Evolutionary conservation across 2,797 vertebrate species (phyloP).

Genomic region (Salmo trutta): DNA sequence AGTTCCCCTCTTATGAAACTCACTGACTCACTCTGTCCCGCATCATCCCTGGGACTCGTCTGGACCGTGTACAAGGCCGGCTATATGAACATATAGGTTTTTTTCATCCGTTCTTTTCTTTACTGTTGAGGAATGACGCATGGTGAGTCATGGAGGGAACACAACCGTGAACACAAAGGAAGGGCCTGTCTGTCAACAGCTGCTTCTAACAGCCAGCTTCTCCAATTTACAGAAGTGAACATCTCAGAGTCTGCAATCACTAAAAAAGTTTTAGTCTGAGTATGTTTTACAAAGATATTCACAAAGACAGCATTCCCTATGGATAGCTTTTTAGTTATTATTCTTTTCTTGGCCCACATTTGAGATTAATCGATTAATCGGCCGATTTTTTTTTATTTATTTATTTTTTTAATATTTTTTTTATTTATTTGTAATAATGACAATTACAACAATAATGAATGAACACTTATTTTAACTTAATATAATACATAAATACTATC

Average conservation of each 20-base stretch:
- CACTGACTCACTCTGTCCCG: not conserved
- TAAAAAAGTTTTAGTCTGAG: constrained; percentile 37
- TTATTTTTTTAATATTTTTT: too few relatives aligned
- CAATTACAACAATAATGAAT: too few relatives aligned
- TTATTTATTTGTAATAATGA: too few relatives aligned
- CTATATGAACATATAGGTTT: not conserved
- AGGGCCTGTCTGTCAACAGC: constrained; percentile 65
- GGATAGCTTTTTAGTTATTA: not conserved
- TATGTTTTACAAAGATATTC: constrained; percentile 57
- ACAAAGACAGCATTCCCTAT: constrained; percentile 34
- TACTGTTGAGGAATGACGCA: constrained; percentile 57
- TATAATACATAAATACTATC: too few relatives aligned
- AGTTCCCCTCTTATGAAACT: not conserved
- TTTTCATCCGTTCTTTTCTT: constrained; percentile 31
- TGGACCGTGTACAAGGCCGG: not conserved
- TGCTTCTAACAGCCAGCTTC: constrained; percentile 53
- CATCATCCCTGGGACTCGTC: not conserved
- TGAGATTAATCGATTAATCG: not conserved
- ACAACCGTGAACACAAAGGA: constrained; percentile 59
- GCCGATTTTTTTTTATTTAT: too few relatives aligned
- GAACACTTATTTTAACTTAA: too few relatives aligned
- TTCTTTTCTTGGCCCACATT: not conserved
- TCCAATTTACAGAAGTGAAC: constrained; percentile 49
- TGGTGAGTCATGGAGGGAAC: constrained; percentile 59
- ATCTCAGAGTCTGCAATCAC: constrained; percentile 49